These are phyloP conservation scores for Protonemura montana DNA, from an alignment of 2,888 invertebrate species.

Conservation along the genomic window DNA sequence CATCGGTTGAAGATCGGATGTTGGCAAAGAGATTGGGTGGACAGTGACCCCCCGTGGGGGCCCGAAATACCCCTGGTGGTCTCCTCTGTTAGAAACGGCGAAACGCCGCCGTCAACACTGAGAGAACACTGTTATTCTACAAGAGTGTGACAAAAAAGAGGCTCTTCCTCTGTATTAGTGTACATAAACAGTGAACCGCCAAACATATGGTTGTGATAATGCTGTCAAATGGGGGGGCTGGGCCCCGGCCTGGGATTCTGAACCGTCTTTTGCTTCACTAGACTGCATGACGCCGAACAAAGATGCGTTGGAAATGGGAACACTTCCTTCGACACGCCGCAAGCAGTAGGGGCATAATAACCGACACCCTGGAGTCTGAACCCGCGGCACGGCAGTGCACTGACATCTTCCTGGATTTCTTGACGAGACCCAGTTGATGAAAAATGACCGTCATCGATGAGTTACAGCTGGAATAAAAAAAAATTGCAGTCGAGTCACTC, in stretches of 20 bases:
- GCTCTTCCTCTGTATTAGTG: slow-evolving; percentile 25
- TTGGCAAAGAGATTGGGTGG: slow-evolving; percentile 35
- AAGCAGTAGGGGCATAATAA: neutral
- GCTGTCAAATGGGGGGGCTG: slow-evolving; percentile 26
- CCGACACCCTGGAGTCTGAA: neutral
- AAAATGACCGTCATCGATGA: too few relatives aligned
- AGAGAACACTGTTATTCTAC: slow-evolving; percentile 39
- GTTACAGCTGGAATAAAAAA: too few relatives aligned
- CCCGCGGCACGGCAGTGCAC: too few relatives aligned
- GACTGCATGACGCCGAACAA: slow-evolving; percentile 35
- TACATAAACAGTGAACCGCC: slow-evolving; percentile 24
- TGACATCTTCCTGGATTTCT: too few relatives aligned
- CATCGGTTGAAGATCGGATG: slow-evolving; percentile 1
- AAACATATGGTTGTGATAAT: slow-evolving; percentile 42
- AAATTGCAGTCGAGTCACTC: too few relatives aligned
- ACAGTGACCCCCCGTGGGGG: slow-evolving; percentile 26
- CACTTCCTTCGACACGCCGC: neutral
- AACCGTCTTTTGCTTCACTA: slow-evolving; percentile 31
- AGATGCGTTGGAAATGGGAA: neutral
- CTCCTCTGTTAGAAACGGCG: neutral
- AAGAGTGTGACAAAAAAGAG: slow-evolving; percentile 42
- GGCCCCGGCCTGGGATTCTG: neutral
- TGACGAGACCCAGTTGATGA: too few relatives aligned
- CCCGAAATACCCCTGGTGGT: slow-evolving; percentile 30
- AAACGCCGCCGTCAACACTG: slow-evolving; percentile 14